These are phyloP conservation scores for Podiceps cristatus DNA, from an alignment of 2,113 vertebrate genomes.

Conservation along the genomic window DNA sequence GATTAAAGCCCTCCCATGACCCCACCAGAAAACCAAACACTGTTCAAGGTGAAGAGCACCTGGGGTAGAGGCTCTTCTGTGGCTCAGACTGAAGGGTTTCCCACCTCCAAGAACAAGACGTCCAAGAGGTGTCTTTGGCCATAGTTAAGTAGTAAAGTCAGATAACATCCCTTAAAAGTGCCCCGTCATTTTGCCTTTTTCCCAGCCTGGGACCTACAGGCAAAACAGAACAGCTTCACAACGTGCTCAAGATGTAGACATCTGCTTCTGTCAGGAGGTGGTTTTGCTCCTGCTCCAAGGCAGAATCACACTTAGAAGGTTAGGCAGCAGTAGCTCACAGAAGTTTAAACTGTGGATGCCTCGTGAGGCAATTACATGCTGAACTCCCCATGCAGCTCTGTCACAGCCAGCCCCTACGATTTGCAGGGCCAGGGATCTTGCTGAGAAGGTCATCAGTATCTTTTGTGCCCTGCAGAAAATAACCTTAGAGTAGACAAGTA, in stretches of 20 bases:
- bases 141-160: rapidly evolving
- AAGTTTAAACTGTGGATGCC: not conserved
- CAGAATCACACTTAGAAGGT: not conserved
- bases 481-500: rapidly evolving
- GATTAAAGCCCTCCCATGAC: not conserved
- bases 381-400: not conserved
- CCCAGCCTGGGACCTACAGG: not conserved
- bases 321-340: not conserved
- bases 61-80: not conserved
- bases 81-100: not conserved
- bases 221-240: not conserved
- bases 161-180: not conserved
- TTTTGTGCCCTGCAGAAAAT: not conserved
- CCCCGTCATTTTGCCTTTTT: not conserved
- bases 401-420: not conserved
- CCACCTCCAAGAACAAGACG: not conserved
- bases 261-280: not conserved
- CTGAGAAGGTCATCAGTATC: not conserved
- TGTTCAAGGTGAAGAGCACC: not conserved
- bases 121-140: not conserved
- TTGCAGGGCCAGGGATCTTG: not conserved
- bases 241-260: not conserved
- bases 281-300: not conserved
- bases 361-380: not conserved
- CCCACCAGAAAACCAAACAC: not conserved